Base-by-base conservation (phyloP, 2,888 invertebrate species). In the Strigamia crassipes region DNA sequence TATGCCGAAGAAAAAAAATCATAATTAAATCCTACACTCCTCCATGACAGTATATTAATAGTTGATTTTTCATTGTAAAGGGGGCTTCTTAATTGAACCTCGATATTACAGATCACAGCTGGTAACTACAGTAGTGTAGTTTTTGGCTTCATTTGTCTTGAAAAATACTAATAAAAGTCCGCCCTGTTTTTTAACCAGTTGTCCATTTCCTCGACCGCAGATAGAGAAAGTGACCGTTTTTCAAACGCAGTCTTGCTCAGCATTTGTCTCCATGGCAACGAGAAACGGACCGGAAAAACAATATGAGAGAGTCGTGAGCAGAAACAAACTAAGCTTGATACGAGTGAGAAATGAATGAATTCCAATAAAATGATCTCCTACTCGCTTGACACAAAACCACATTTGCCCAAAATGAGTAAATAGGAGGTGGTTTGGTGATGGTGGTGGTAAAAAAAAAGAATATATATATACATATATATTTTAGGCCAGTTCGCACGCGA, bases 271-370 rank as follows among this genome's bases (percentile, higher is more conserved):
- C 73, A 73, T 31, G 73, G 73, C 73, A 73, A 73, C 73, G 73
- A 73, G 73, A 73, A 73, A 73, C 73, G 73, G 73, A 73, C 73
- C 73, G 73, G 73, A 73, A 73, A 73, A 73, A 73, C 73, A 73
- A 73, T 73, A 73, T 73, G 73, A 31, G 73, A 27, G 31, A 73
- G 27, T 27, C 73, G 31, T 73, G 73, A 73, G 31, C 73, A 73
- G 73, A 73, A 73, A 73, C 73, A 73, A 73, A 73, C 73, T 73
- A 73, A 73, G 73, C 73, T 73, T 73, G 27, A 73, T n/a, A 73
- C 73, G 73, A 73, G 73, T 73, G 73, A 73, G 73, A 73, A 73
- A 73, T 73, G 73, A 73, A 73, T 73, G 73, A 73, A 73, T 73
- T 73, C 73, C 73, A 73, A 73, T 73, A 73, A 73, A 73, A 73